Base-by-base conservation (phyloP, 2,797 vertebrate genomes). In the Anomalospiza imberbis region DNA sequence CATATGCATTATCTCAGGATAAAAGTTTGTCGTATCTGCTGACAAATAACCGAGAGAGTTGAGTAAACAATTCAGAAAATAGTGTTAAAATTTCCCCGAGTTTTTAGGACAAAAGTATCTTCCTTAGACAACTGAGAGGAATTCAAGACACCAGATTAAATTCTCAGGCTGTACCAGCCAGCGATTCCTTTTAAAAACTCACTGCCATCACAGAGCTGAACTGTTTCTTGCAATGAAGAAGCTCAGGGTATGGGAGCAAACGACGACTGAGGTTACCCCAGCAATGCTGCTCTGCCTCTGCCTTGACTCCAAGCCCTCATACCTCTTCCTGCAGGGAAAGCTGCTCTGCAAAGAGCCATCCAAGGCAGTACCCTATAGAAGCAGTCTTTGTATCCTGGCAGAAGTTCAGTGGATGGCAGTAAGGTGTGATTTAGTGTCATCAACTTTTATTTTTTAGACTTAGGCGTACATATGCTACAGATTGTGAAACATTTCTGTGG, bases 151-250 rank as follows among this genome's bases (percentile, higher is more conserved):
- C 5, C 3, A 2, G n/a, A 48, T n/a, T 74, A 10, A 63, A 14
- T 2, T 10, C 25, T 31, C 19, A 40, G 19, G 31, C 34, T 62
- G 20, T 13, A 36, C 11, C 32, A 55, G 36, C 11, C 32, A 55
- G 17, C 0, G 0, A 20, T 36, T 70, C 29, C 19, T 55, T 61
- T 40, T 29, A 32, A 40, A 71, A 47, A 13, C 10, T n/a, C 2
- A 0, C 5, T 45, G 13, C 12, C 22, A 3, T 32, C 45, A 19
- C 0, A 5, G 31, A 50, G 25, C 22, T 48, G 47, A 81, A 22
- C 38, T 8, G 31, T 29, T 62, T 26, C 47, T 40, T 45, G 28
- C 36, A 63, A 31, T 5, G 31, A 36, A 22, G n/a, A 68, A 11
- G 14, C 19, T 57, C 25, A 7, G 19, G 7, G 14, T 10, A 10